A percentile compares a stretch with the other conserved stretches of the same genome.
Conservation (phyloP, 2,888 invertebrate species). For the Temnothorax ravouxi region DNA sequence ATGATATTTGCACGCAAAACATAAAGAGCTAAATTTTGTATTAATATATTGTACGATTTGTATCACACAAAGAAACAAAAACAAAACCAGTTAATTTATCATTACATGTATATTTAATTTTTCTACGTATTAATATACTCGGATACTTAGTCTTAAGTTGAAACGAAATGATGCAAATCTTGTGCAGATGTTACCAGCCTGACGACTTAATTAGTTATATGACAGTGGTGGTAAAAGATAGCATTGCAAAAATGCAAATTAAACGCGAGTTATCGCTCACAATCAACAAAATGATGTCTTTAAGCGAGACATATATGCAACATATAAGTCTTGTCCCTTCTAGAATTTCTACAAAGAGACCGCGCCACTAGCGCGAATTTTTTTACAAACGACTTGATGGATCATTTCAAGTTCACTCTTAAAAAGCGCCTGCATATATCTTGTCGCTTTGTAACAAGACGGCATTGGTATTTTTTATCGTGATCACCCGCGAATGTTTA, state of each 20-base stretch:
- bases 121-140: not conserved
- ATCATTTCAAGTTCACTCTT: slow-evolving; percentile 5
- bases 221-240: slow-evolving; percentile 3
- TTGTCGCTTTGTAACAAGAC: slow-evolving; percentile 16
- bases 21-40: not conserved
- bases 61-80: not conserved
- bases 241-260: slow-evolving; percentile 65
- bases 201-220: slow-evolving; percentile 11
- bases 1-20: not conserved
- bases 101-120: not conserved
- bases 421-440: not conserved
- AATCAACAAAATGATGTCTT: slow-evolving; percentile 57
- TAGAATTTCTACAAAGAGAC: slow-evolving; percentile 49
- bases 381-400: not conserved
- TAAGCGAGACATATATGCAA: slow-evolving; percentile 6
- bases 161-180: not conserved
- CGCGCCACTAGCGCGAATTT: not conserved
- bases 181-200: not conserved
- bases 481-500: slow-evolving; percentile 75
- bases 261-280: slow-evolving; percentile 42
- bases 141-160: not conserved
- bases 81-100: not conserved
- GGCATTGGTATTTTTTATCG: not conserved
- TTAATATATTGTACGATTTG: slow-evolving; percentile 1
- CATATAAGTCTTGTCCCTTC: not conserved